Evolutionary conservation across 2,797 vertebrate genomes (phyloP).

Genomic region (Rhabdophis nuchalis): DNA sequence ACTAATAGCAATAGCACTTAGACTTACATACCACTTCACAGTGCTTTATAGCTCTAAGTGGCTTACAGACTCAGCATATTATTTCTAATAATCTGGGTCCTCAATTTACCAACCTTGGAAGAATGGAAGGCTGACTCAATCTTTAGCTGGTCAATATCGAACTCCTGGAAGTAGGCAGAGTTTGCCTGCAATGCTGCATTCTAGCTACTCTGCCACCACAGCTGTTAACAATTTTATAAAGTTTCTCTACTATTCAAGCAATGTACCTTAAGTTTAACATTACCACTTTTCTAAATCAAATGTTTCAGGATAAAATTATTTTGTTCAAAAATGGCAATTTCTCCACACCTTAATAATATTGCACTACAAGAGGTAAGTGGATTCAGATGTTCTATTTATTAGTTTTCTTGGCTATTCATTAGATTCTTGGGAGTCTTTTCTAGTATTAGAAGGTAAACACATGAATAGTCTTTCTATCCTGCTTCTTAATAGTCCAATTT

Average conservation of each 20-base stretch:
- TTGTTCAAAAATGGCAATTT: not conserved
- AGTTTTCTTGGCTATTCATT: not conserved
- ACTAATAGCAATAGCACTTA: not conserved
- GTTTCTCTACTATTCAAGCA: not conserved
- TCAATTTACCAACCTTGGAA: not conserved
- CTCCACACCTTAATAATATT: not conserved
- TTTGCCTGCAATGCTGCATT: not conserved
- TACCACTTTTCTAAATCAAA: not conserved
- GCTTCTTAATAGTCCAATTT: not conserved
- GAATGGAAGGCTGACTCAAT: not conserved
- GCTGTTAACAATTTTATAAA: not conserved
- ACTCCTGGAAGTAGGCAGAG: not conserved
- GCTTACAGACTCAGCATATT: not conserved
- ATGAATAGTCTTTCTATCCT: not conserved
- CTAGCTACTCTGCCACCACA: not conserved
- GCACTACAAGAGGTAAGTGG: not conserved
- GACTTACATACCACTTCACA: not conserved
- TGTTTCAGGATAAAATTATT: not conserved
- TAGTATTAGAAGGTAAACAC: not conserved
- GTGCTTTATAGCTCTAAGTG: not conserved
- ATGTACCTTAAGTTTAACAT: not conserved
- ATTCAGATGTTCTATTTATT: not conserved
- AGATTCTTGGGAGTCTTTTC: not conserved
- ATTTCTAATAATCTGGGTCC: not conserved
- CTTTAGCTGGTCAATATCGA: not conserved